Conservation (phyloP, 2,888 invertebrate species). For the Bruchidius siliquastri region DNA sequence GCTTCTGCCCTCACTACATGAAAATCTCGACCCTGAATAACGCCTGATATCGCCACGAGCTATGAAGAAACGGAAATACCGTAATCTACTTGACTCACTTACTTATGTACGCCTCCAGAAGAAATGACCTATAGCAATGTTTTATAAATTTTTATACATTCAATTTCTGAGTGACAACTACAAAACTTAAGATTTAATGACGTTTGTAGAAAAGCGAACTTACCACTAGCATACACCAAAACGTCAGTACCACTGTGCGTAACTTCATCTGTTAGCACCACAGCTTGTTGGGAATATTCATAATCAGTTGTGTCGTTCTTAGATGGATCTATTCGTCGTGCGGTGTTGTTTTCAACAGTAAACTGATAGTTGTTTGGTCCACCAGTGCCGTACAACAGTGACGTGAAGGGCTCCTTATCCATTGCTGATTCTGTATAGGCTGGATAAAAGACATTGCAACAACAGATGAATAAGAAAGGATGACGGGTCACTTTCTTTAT, state of each 20-base stretch:
- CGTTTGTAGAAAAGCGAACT: background rate
- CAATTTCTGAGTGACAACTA: no score
- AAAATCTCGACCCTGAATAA: no score
- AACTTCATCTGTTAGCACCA: constrained; percentile 66
- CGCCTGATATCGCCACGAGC: no score
- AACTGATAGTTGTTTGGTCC: constrained; percentile 64
- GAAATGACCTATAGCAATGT: no score
- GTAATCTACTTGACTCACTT: no score
- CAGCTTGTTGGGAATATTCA: constrained; percentile 69
- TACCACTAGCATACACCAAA: constrained; percentile 74
- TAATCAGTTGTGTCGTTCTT: constrained; percentile 57
- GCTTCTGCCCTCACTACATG: no score
- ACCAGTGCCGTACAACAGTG: constrained; percentile 73
- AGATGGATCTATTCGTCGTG: constrained; percentile 59
- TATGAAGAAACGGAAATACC: no score
- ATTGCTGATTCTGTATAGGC: constrained; percentile 50
- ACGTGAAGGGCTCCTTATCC: constrained; percentile 69
- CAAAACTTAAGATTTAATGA: no score
- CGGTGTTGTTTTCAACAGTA: constrained; percentile 36
- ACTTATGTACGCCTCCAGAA: no score
- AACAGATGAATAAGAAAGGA: no score
- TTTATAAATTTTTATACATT: no score
- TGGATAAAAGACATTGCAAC: constrained; percentile 24
- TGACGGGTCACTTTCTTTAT: no score
- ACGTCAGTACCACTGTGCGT: constrained; percentile 85